Percentiles rank a stretch among this genome's conserved stretches.
These are phyloP conservation scores for Aphelenchoides avenae DNA, from an alignment of 1,140 invertebrate genomes.

Conservation along the genomic window DNA sequence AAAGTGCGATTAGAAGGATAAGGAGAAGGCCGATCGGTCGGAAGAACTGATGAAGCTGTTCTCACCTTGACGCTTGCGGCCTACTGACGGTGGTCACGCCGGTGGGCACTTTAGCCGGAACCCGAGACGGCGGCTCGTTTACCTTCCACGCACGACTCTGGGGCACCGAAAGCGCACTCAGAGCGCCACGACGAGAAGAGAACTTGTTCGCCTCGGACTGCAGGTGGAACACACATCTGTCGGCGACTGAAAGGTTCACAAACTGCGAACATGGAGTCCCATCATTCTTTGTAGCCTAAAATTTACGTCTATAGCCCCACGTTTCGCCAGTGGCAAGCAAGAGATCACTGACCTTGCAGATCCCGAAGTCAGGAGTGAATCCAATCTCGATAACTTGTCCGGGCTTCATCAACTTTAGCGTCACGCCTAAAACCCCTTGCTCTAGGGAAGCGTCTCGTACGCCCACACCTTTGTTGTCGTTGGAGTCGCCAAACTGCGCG, in stretches of 20 bases:
- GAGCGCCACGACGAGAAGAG: slow-evolving; percentile 26
- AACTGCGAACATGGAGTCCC: slow-evolving; percentile 31
- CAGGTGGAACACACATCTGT: slow-evolving; percentile 28
- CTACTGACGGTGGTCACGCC: slow-evolving; percentile 25
- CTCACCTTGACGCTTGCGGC: too few relatives aligned
- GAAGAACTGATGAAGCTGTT: too few relatives aligned
- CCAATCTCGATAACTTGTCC: slow-evolving; percentile 48
- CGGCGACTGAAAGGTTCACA: slow-evolving; percentile 23
- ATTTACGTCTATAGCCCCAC: not conserved
- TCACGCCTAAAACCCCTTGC: slow-evolving; percentile 14
- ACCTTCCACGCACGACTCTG: slow-evolving; percentile 29
- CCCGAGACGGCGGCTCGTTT: not conserved
- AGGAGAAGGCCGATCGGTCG: too few relatives aligned
- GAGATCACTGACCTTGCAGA: slow-evolving; percentile 37
- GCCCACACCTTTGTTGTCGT: slow-evolving; percentile 3
- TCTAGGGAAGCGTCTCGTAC: not conserved
- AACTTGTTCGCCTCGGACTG: slow-evolving; percentile 31
- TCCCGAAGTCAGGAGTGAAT: slow-evolving; percentile 41
- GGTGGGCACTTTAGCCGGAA: not conserved
- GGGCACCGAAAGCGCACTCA: slow-evolving; percentile 12
- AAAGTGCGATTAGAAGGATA: too few relatives aligned
- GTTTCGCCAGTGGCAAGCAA: not conserved
- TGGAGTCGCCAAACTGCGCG: slow-evolving; percentile 6
- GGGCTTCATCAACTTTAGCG: slow-evolving; percentile 42
- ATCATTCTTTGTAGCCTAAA: slow-evolving; percentile 16